A percentile compares a stretch with the other conserved stretches of the same genome.
phyloP scores from a whole-genome alignment of 2,113 vertebrate species.

The Herpailurus yagouaroundi region DNA sequence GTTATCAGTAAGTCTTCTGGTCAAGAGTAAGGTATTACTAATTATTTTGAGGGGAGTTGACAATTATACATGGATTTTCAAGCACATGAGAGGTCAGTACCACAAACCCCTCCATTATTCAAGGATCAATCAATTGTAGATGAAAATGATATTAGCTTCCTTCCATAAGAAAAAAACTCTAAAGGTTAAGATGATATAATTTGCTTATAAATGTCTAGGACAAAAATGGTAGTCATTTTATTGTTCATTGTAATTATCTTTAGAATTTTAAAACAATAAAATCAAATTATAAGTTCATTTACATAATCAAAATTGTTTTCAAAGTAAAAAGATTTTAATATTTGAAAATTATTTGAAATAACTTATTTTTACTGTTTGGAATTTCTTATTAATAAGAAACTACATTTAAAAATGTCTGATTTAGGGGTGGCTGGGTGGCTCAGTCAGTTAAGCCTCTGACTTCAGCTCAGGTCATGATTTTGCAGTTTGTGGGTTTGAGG shows the following conservation, averaged over 20 bases:
- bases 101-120: not conserved
- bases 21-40: not conserved
- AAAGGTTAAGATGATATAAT: not conserved
- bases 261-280: conserved; percentile 38
- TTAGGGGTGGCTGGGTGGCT: not conserved
- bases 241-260: not conserved
- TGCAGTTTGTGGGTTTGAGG: too few species aligned
- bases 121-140: not conserved
- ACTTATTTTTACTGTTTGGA: not conserved
- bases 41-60: not conserved
- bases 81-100: not conserved
- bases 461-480: too few species aligned
- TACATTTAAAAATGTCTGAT: not conserved
- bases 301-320: not conserved
- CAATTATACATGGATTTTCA: not conserved
- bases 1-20: not conserved
- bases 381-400: conserved; percentile 55
- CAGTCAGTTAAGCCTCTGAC: too few species aligned
- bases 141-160: conserved; percentile 19
- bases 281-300: not conserved
- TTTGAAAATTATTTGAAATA: not conserved
- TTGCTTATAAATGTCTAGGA: conserved; percentile 28
- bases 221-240: not conserved
- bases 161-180: not conserved
- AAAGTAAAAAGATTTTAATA: conserved; percentile 3